Base-by-base conservation (phyloP, 2,888 invertebrate genomes). In the Leptinotarsa tumamoca region DNA sequence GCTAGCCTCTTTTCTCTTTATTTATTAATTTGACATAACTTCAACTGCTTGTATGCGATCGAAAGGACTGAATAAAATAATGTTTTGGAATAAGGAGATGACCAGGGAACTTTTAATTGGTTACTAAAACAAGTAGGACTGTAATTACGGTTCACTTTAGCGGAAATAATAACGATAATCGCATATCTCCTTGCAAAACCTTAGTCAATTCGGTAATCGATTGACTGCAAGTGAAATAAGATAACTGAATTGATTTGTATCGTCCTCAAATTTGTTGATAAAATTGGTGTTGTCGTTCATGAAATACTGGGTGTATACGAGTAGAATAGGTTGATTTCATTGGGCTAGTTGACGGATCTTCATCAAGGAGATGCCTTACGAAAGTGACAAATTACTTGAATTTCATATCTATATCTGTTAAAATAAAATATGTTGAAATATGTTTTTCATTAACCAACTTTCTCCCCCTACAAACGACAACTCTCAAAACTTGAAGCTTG, bases 1-100 rank as follows among this genome's bases (percentile, higher is more conserved):
- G 77, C 77, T 76, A 77, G 73, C 71, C 74, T 54, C 67, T 67
- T 73, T 33, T 66, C 66, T 67, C 18, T 68, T 80, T 73, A 78
- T 73, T 79, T 73, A 75, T 79, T 79, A 73, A 80, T 76, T 49
- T 69, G 71, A 58, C 33, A 27, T 61, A 56, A 56, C 56, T 74
- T 17, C 56, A 50, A 23, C 21, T 71, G 63, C 63, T 72, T 63
- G 3, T 43, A 33, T 43, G 43, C 63, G 63, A 63, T 63, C 63
- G 63, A 63, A 63, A 23, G 15, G 15, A 63, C n/a, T 43, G 33
- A 63, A 43, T 33, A 63, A 33, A 63, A 63, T 23, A 58, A 23
- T 58, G 58, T 58, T 23, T 21, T 58, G 4, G 23, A 15, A 15
- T 58, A 4, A 15, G 1, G 14, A 58, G 58, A 17, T 58, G 4